A percentile compares a stretch with the other conserved stretches of the same genome.
phyloP scores from a whole-genome alignment of 1,140 invertebrate species.

The Branchinecta lindahli region DNA sequence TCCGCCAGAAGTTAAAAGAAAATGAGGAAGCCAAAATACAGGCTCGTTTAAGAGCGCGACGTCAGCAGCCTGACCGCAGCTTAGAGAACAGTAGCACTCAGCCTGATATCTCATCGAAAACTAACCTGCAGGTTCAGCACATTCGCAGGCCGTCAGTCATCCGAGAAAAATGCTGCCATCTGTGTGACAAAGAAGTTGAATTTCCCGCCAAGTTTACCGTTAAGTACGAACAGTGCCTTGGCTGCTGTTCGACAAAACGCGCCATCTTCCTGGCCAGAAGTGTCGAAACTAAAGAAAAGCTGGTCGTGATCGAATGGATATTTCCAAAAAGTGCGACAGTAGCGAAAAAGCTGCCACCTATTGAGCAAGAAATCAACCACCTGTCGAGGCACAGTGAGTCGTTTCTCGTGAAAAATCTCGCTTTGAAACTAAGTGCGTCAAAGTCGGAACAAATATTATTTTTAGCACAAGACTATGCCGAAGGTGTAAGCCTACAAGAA shows the following conservation, averaged over 20 bases:
- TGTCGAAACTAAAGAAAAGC: constrained; percentile 43
- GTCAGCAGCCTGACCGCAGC: not conserved
- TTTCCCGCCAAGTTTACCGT: not conserved
- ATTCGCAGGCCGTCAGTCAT: constrained; percentile 25
- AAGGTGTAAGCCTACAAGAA: constrained; percentile 36
- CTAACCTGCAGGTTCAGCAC: constrained; percentile 46
- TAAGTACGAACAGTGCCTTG: constrained; percentile 25
- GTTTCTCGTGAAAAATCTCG: constrained; percentile 9
- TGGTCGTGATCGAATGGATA: constrained; percentile 53
- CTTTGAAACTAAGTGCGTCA: constrained; percentile 6
- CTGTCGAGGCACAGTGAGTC: not conserved
- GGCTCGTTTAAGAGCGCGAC: constrained; percentile 10
- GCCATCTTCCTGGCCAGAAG: constrained; percentile 53
- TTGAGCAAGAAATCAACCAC: not conserved
- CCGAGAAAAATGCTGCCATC: not conserved
- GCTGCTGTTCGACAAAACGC: constrained; percentile 46
- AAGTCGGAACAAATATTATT: constrained; percentile 9
- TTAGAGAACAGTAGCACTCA: constrained; percentile 29
- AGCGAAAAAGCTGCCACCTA: constrained; percentile 22
- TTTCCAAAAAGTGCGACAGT: constrained; percentile 32
- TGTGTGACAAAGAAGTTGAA: not conserved
- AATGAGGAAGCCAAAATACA: constrained; percentile 20
- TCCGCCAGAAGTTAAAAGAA: constrained; percentile 20
- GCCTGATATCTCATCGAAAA: constrained; percentile 48
- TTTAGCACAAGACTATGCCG: constrained; percentile 43